A percentile compares a stretch with the other conserved stretches of the same genome.
phyloP scores from a whole-genome alignment of 2,797 vertebrate species.

The Muscicapa striata region DNA sequence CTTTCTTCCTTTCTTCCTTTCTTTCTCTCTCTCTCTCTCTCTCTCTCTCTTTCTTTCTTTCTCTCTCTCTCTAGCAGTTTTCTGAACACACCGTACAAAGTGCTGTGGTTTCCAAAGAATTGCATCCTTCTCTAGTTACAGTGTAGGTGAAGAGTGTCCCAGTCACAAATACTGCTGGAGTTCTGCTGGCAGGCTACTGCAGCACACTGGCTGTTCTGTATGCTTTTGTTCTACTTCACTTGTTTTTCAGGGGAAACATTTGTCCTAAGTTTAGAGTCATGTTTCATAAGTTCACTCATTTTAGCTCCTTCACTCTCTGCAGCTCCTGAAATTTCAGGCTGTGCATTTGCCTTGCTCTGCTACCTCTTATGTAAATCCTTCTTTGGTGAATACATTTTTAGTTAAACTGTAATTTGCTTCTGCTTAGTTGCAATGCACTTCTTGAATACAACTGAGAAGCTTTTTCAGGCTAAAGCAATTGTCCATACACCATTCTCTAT shows the following conservation, averaged over 20 bases:
- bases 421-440: background rate
- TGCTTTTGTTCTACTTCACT: background rate
- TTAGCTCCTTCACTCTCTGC: background rate
- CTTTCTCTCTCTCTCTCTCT: too few species aligned
- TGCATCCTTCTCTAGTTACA: background rate
- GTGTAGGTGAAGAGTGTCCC: background rate
- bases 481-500: background rate
- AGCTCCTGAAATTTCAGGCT: background rate
- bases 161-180: background rate
- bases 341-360: background rate
- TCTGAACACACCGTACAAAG: background rate
- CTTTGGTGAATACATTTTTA: background rate
- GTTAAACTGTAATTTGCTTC: slow-evolving; percentile 20
- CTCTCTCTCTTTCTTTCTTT: too few species aligned
- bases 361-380: background rate
- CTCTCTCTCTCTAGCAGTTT: background rate
- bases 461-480: background rate
- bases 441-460: background rate
- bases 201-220: background rate
- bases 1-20: too few species aligned
- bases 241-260: background rate
- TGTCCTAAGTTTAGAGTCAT: background rate
- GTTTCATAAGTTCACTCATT: background rate
- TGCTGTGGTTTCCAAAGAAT: background rate
- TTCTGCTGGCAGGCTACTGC: background rate